Base-by-base conservation (phyloP, 2,113 vertebrate genomes). In the Tupaia chinensis region DNA sequence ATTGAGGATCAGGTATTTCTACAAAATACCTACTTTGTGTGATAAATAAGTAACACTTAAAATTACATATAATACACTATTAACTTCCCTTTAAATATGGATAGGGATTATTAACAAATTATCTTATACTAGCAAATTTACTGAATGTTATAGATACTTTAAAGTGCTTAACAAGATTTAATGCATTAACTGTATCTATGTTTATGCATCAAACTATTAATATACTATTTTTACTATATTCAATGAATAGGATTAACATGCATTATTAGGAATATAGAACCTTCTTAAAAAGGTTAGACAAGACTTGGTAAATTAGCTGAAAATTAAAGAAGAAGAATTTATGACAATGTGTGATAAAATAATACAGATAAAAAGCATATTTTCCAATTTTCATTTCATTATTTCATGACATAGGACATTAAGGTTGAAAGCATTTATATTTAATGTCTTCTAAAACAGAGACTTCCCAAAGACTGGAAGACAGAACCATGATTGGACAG, bases 1-100 rank as follows among this genome's bases (percentile, higher is more conserved):
- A 25, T 78, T 34, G 19, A 20, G 4, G 90, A 94, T 83, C 13
- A 65, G 10, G 69, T 83, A 81, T 94, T 79, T 96, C 87, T 90
- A 9, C 96, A 96, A 94, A 56, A 65, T 80, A 22, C 1, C 63
- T 72, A 85, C 5, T n/a, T 88, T 61, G 32, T 77, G 27, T 87
- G 10, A 8, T 25, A 91, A 91, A 69, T 23, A 27, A 58, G 6
- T 54, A 56, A 68, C 29, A 86, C 90, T 34, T 15, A 34, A 76
- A 89, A 60, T 56, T 74, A 81, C 88, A 76, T 74, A n/a, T 54
- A 68, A 20, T 82, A 58, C 14, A 29, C 6, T 65, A 29, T 34
- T 81, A 58, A 82, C 16, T 53, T 78, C 54, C 12, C 53, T 74
- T 86, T 94, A 53, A 77, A 27, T 32, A 54, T 70, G 4, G 9